These are phyloP conservation scores for Fopius arisanus DNA, from an alignment of 1,140 invertebrate species.

Conservation along the genomic window DNA sequence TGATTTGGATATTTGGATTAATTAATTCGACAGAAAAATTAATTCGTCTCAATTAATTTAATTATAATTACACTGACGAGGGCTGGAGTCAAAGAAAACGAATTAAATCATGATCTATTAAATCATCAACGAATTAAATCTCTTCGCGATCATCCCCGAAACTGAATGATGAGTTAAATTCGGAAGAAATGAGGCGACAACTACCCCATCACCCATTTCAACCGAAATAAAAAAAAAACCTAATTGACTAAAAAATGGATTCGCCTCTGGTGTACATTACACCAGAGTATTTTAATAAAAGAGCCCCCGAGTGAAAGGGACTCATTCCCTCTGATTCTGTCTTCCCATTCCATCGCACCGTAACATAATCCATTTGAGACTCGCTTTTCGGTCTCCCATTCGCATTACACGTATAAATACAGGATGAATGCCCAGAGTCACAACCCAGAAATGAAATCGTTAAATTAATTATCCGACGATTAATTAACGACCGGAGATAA, in stretches of 20 bases:
- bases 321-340: background rate
- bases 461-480: slow-evolving; percentile 2
- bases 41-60: too few relatives aligned
- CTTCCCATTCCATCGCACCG: background rate
- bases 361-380: background rate
- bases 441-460: background rate
- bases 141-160: too few relatives aligned
- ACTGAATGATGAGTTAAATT: background rate
- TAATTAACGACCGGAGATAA: background rate
- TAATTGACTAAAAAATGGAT: background rate
- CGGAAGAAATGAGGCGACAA: background rate
- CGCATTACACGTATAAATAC: background rate
- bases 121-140: too few relatives aligned
- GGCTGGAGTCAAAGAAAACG: too few relatives aligned
- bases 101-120: too few relatives aligned
- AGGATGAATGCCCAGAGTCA: too few relatives aligned
- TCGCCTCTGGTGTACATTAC: background rate
- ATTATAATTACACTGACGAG: too few relatives aligned
- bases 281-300: background rate
- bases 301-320: background rate
- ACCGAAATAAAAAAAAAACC: background rate
- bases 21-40: too few relatives aligned
- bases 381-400: background rate
- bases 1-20: too few relatives aligned
- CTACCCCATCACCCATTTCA: too few relatives aligned